Percentiles rank a stretch among this genome's conserved stretches.
Conservation (phyloP, 2,797 vertebrate species). For the Atherinosoma microstoma region DNA sequence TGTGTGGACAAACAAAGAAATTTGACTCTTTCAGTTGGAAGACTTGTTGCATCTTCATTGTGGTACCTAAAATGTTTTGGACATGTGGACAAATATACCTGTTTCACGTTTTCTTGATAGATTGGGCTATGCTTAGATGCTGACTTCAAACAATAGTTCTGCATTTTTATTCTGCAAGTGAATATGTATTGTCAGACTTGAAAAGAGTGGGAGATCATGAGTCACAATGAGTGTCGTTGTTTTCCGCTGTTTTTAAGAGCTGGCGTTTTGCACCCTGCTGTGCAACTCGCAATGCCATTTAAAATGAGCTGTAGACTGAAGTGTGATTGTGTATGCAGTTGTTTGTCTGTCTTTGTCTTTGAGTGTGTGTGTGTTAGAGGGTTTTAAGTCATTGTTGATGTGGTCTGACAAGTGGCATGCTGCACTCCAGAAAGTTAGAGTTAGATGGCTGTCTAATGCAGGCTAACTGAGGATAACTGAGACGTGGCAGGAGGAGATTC, state of each 20-base stretch:
- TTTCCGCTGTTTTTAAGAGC: slow-evolving; percentile 52
- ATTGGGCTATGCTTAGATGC: not conserved
- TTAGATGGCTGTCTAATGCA: slow-evolving; percentile 73
- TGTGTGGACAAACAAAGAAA: not conserved
- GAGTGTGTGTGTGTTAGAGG: slow-evolving; percentile 21
- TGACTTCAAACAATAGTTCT: slow-evolving; percentile 12
- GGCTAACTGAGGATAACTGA: slow-evolving; percentile 65
- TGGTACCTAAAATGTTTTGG: not conserved
- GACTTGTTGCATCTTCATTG: not conserved
- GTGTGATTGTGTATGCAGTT: slow-evolving; percentile 52
- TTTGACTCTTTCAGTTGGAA: not conserved
- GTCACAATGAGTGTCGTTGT: slow-evolving; percentile 38
- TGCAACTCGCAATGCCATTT: slow-evolving; percentile 68
- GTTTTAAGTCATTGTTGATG: slow-evolving; percentile 63
- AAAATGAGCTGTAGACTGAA: slow-evolving; percentile 70
- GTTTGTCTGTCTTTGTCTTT: slow-evolving; percentile 52
- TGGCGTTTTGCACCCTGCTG: slow-evolving; percentile 67
- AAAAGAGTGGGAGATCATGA: slow-evolving; percentile 37
- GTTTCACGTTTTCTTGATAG: not conserved
- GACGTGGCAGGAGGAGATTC: slow-evolving; percentile 60
- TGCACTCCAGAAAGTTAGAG: slow-evolving; percentile 60
- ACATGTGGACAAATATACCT: not conserved
- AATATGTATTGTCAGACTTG: slow-evolving; percentile 19
- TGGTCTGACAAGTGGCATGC: slow-evolving; percentile 76
- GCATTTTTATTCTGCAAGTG: slow-evolving; percentile 18